These are phyloP conservation scores for Sterna hirundo DNA, from an alignment of 2,113 vertebrate genomes.

Conservation along the genomic window DNA sequence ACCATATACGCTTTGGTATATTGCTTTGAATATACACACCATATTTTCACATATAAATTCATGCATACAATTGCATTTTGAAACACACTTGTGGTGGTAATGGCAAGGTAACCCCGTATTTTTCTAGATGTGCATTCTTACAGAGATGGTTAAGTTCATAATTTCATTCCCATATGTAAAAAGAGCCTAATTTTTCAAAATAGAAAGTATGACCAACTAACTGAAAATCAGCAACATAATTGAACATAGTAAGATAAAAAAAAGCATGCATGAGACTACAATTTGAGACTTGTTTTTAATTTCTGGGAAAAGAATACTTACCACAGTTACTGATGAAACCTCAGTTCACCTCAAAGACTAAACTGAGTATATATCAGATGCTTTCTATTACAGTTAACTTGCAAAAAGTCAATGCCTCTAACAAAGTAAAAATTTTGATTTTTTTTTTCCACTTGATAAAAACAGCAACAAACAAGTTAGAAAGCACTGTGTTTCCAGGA, in stretches of 20 bases:
- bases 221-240: background rate
- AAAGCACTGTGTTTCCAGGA: background rate
- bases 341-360: slow-evolving; percentile 2
- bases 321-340: background rate
- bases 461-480: background rate
- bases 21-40: background rate
- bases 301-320: background rate
- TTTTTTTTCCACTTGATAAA: slow-evolving; percentile 3
- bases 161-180: background rate
- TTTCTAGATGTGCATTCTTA: background rate
- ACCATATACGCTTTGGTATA: background rate
- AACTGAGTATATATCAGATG: background rate
- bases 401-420: slow-evolving; percentile 6
- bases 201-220: background rate
- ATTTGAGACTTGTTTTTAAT: background rate
- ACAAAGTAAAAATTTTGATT: slow-evolving; percentile 22
- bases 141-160: background rate
- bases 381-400: background rate
- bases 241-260: background rate
- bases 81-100: background rate
- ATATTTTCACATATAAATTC: background rate
- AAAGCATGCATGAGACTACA: background rate
- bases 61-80: background rate
- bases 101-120: background rate
- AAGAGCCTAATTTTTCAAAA: background rate